Evolutionary conservation across 2,797 vertebrate genomes (phyloP), one percentile per base, ranked within the genome.

Genomic region (Hirundo rustica): DNA sequence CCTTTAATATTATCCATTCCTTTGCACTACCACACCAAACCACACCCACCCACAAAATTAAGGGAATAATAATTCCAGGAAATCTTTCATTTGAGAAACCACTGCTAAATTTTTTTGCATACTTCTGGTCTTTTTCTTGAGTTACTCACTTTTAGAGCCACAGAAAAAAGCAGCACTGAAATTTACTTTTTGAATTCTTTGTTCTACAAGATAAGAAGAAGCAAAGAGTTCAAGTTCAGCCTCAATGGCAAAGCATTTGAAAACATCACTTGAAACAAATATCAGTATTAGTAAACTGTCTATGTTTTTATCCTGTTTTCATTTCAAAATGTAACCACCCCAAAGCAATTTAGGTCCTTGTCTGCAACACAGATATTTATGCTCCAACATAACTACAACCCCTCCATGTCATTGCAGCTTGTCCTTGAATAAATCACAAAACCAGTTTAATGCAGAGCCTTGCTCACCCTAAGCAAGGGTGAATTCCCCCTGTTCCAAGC

Each of bases 11-110:
- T 40, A 65, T 1, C 66, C 67, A n/a, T 66, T 72, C 70, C 88
- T 91, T 50, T 42, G 54, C 74, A 78, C 16, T 61, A 55, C 87
- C 54, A 72, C 79, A 93, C 60, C 72, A 94, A 92, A 83, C 75
- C 91, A 73, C 87, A 84, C 94, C 87, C 85, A 62, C 26, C 8
- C 76, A 72, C 58, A 32, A 40, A 92, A 92, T 70, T 53, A 86
- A 78, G 19, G 62, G 79, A 90, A 60, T 53, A 88, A 93, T 91
- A 92, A 90, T 92, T 96, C 93, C 93, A 95, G 93, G 90, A 95
- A 92, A 88, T 74, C 61, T 90, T 90, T 82, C 73, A 87, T 88
- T 93, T 91, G 13, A 94, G 54, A 94, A 96, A 80, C 78, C 76
- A 50, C 78, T 58, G 67, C 66, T 77, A 47, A 60, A 93, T 85